Evolutionary conservation across 2,113 vertebrate genomes (phyloP), one percentile per base, ranked within the genome.

Genomic region (Romanogobio albipinnatus): DNA sequence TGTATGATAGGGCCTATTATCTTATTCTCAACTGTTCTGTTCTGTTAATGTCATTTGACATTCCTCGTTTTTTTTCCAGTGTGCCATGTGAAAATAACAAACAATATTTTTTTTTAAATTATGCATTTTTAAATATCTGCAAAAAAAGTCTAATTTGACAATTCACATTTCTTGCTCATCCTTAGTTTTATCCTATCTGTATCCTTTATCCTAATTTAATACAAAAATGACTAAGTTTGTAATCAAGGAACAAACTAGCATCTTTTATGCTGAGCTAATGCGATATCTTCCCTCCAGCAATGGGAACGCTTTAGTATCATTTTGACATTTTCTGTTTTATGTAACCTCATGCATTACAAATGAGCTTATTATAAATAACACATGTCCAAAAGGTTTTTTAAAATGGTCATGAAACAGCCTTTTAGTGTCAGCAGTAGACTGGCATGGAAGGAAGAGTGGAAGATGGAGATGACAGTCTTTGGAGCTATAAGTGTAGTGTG

Each of bases 291-390:
- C 76, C 36, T 62, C 77, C 14, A 45, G 77, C 47, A 11, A 13
- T 19, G 14, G 68, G 13, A 45, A 62, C n/a, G 24, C 82, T 45
- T 58, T 83, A 84, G 87, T 91, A 81, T 86, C 83, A 53, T 80
- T 64, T 64, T 92, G 93, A 91, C 89, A 92, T 91, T 93, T 93
- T 87, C 82, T 81, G 91, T 91, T 93, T 89, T 87, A 91, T 92
- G 86, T 39, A 58, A 88, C 84, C 88, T 91, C 86, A 88, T 92
- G 87, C 89, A 92, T 93, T 90, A 89, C 90, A 88, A 91, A 94
- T 91, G 87, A 88, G 86, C 81, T 82, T 61, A 89, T 87, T 89
- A 89, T 91, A 91, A 93, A 92, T 90, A 92, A 88, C 88, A 89
- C 84, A 90, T 88, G 73, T 88, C 77, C 89, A 87, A 90, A 89